phyloP scores from a whole-genome alignment of 2,888 invertebrate species.

The Criorhina ranunculi region DNA sequence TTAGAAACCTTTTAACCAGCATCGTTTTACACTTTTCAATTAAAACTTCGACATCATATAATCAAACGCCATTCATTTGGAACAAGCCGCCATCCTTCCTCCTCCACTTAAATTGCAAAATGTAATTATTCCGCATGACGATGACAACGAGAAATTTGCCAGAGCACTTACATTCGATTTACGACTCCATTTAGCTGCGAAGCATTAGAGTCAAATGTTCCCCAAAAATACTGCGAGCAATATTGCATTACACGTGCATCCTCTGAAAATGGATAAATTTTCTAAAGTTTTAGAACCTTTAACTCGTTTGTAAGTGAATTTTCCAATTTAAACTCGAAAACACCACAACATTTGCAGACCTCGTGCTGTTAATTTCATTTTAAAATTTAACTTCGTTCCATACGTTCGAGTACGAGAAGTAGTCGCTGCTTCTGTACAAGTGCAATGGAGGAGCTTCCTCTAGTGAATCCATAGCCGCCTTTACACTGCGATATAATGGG shows the following conservation, averaged over 20 bases:
- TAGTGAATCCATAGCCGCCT: too few species aligned
- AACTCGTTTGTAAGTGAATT: constrained; percentile 61
- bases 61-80: neutral
- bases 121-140: neutral
- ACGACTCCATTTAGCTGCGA: constrained; percentile 13
- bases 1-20: neutral
- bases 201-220: constrained; percentile 29
- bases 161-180: constrained; percentile 30
- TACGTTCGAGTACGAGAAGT: neutral
- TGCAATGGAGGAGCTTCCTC: neutral
- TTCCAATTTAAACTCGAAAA: constrained; percentile 55
- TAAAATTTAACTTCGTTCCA: constrained; percentile 34
- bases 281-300: constrained; percentile 10
- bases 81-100: neutral
- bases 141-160: neutral
- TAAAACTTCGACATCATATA: neutral
- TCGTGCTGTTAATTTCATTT: constrained; percentile 62
- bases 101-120: neutral
- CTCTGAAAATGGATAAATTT: neutral
- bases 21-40: neutral
- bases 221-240: constrained; percentile 12
- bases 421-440: neutral
- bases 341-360: constrained; percentile 34
- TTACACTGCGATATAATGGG: constrained; percentile 1
- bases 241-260: constrained; percentile 48